A percentile compares a stretch with the other conserved stretches of the same genome.
phyloP scores from a whole-genome alignment of 2,113 vertebrate species.

The Eublepharis macularius region DNA sequence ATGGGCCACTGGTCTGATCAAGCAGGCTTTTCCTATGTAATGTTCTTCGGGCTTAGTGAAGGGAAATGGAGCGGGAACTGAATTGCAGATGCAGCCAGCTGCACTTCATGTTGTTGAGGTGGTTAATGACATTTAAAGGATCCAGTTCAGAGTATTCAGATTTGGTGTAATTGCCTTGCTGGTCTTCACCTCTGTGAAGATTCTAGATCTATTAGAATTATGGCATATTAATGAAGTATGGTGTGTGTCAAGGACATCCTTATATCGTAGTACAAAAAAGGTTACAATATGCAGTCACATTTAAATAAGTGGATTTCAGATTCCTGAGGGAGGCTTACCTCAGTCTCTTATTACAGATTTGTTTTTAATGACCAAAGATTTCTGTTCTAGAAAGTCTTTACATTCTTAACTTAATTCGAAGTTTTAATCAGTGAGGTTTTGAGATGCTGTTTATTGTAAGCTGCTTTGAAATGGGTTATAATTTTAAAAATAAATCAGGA shows the following conservation, averaged over 20 bases:
- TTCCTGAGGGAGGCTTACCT: not conserved
- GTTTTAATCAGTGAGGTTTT: not conserved
- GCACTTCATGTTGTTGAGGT: not conserved
- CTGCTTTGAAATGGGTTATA: not conserved
- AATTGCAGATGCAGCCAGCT: not conserved
- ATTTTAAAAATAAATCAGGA: not conserved
- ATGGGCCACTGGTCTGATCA: too few relatives aligned
- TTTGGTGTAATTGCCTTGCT: not conserved
- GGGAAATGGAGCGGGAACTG: not conserved
- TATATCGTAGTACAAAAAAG: not conserved
- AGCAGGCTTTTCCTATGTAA: too few relatives aligned
- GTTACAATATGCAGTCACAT: not conserved
- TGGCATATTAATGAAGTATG: not conserved
- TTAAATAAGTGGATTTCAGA: not conserved
- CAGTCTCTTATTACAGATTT: not conserved
- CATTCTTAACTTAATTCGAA: too few relatives aligned
- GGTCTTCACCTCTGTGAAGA: not conserved
- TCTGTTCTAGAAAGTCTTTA: not conserved
- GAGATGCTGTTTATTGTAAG: not conserved
- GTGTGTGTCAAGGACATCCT: not conserved
- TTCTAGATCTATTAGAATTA: not conserved
- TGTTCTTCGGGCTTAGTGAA: not conserved
- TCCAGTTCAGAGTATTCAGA: not conserved
- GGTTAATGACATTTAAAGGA: not conserved
- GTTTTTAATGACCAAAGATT: rapidly evolving